A percentile compares a stretch with the other conserved stretches of the same genome.
These are phyloP conservation scores for Epizoanthus scotinus DNA, from an alignment of 92 coral and sea anemone species.

Conservation along the genomic window DNA sequence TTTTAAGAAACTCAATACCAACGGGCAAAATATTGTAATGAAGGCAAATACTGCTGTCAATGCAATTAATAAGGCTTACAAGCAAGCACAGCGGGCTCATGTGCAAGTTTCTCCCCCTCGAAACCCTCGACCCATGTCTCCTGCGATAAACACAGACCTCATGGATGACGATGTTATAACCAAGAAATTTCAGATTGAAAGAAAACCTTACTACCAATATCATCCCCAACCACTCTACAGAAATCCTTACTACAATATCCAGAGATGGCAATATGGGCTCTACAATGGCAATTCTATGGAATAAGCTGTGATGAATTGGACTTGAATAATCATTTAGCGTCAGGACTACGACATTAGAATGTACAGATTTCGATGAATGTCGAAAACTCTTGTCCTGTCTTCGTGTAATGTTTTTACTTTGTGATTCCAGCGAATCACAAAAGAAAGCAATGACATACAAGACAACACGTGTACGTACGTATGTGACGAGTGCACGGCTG, in stretches of 20 bases:
- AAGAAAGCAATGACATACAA: too few species aligned
- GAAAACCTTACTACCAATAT: conserved; percentile 73
- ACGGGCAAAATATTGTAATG: conserved; percentile 67
- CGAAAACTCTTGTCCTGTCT: too few species aligned
- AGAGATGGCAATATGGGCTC: conserved; percentile 73
- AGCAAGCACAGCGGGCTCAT: conserved; percentile 43
- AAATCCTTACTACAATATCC: conserved; percentile 67
- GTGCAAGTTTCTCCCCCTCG: conserved; percentile 32
- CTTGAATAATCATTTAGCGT: too few species aligned
- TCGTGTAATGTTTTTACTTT: too few species aligned
- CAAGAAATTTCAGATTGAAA: conserved; percentile 84
- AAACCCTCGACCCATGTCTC: conserved; percentile 20
- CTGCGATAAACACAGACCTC: conserved; percentile 30
- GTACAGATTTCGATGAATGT: too few species aligned
- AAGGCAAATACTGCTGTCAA: conserved; percentile 75
- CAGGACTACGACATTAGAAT: too few species aligned
- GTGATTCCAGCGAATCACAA: too few species aligned
- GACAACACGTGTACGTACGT: too few species aligned
- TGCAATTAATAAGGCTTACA: conserved; percentile 50
- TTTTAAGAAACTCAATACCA: conserved; percentile 68
- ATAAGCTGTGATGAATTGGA: not conserved
- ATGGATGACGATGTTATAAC: conserved; percentile 47
- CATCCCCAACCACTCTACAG: conserved; percentile 42
- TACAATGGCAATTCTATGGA: conserved; percentile 81
- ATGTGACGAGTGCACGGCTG: too few species aligned